Conservation (phyloP, 2,797 vertebrate genomes). For the Aplochiton taeniatus region DNA sequence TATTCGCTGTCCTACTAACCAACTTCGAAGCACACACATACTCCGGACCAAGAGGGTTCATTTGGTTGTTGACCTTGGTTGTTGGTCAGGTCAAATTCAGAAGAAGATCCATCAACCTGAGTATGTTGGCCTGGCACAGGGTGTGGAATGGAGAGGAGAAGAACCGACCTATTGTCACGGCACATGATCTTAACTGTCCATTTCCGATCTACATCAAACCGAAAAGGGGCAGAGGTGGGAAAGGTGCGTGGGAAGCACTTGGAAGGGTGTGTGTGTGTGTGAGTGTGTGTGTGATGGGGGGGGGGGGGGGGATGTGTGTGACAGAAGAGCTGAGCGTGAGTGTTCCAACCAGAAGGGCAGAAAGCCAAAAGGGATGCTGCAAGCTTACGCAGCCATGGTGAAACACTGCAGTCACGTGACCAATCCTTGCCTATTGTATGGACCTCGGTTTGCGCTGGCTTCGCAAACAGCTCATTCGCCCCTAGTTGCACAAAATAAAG, state of each 20-base stretch:
- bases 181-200: conserved; percentile 63
- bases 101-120: conserved; percentile 43
- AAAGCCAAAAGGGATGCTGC: conserved; percentile 59
- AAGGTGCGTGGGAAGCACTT: conserved; percentile 47
- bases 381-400: conserved; percentile 41
- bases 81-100: conserved; percentile 26
- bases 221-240: conserved; percentile 41
- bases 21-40: too few species aligned
- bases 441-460: conserved; percentile 36
- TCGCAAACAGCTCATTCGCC: conserved; percentile 52
- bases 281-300: neutral
- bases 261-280: conserved; percentile 4
- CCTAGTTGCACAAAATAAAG: conserved; percentile 34
- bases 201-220: conserved; percentile 53
- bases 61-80: conserved; percentile 13
- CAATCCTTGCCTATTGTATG: conserved; percentile 48
- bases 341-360: conserved; percentile 46
- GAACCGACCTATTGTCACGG: conserved; percentile 63
- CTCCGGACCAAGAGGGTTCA: too few species aligned
- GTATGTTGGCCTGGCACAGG: conserved; percentile 49
- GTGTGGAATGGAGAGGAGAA: conserved; percentile 47
- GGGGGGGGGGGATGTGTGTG: neutral
- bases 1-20: too few species aligned
- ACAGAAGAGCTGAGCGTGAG: neutral
- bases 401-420: conserved; percentile 56